Evolutionary conservation across 2,113 vertebrate species (phyloP), one percentile per base, ranked within the genome.

Genomic region (Ursus arctos): DNA sequence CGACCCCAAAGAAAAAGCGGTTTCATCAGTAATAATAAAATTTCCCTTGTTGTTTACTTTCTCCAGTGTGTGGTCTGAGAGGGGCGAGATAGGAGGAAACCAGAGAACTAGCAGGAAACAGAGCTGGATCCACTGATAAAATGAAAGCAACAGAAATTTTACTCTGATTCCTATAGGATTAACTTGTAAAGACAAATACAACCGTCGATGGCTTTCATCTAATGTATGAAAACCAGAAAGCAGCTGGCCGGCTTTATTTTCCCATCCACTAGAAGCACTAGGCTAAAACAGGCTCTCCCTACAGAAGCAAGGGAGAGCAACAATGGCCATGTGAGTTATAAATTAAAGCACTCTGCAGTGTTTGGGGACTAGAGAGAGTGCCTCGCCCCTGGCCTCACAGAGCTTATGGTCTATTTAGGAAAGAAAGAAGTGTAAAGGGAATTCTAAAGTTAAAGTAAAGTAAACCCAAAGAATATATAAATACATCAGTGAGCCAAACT

Each of bases 101-200:
- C 57, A 65, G 4, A 4, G 33, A 67, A 92, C 24, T 19, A 11
- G 12, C 0, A 21, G 6, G 28, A 76, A 33, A 40, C 47, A 80
- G 65, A 80, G 19, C 71, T 1, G 2, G 63, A 71, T 81, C 53
- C 22, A 40, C 24, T 40, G 33, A 61, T 18, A 74, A 87, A 43
- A 0, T 43, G 11, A 49, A 59, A 93, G 74, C 61, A 67, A 82
- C 72, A 95, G 76, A 86, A 57, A 87, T 81, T 63, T 72, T 51
- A 87, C 93, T 47, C 53, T 21, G 80, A 95, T 82, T 33, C 79
- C 72, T 51, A 3, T 4, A 95, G 47, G 77, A 63, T 71, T 61
- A 80, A 81, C 53, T 79, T 86, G 57, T 49, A 53, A 67, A 71
- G 36, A 84, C 57, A 91, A 69, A 86, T 10, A 53, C 36, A 86